Conservation (phyloP, 2,888 invertebrate genomes). For the Agrotis ipsilon region DNA sequence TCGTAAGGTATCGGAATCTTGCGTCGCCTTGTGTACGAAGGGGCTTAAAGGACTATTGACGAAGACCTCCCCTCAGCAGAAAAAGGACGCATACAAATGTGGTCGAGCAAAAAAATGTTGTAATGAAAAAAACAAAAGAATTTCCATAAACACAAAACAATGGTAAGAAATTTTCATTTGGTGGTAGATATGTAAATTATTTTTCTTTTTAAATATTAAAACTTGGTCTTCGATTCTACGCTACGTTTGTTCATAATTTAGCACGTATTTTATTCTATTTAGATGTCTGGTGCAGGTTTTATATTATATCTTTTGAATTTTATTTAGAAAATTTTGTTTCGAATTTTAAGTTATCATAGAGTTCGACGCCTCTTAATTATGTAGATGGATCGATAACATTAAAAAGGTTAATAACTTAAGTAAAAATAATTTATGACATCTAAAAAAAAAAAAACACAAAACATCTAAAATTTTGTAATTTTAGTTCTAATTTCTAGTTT, state of each 20-base stretch:
- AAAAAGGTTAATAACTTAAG: no score
- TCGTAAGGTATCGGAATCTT: no score
- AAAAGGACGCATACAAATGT: conserved; percentile 6
- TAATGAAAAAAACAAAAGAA: conserved; percentile 14
- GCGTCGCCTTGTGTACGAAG: no score
- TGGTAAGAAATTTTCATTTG: conserved; percentile 52
- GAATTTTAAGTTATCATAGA: no score
- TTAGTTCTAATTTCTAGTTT: no score
- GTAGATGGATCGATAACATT: no score
- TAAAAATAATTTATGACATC: no score
- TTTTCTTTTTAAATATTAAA: conserved; percentile 47
- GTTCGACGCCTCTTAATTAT: no score
- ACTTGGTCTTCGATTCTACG: conserved; percentile 42
- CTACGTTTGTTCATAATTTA: conserved; percentile 43
- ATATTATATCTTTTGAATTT: conserved; percentile 2
- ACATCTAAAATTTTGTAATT: no score
- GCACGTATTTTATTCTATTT: conserved; percentile 28
- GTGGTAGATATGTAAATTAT: conserved; percentile 42
- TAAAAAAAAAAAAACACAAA: no score
- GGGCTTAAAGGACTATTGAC: background rate
- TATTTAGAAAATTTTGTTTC: background rate
- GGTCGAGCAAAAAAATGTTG: conserved; percentile 4
- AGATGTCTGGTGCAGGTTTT: conserved; percentile 16
- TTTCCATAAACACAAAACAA: conserved; percentile 44
- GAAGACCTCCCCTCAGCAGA: conserved; percentile 15